A percentile compares a stretch with the other conserved stretches of the same genome.
These are phyloP conservation scores for Notodonta ziczac DNA, from an alignment of 2,888 invertebrate genomes.

Conservation along the genomic window DNA sequence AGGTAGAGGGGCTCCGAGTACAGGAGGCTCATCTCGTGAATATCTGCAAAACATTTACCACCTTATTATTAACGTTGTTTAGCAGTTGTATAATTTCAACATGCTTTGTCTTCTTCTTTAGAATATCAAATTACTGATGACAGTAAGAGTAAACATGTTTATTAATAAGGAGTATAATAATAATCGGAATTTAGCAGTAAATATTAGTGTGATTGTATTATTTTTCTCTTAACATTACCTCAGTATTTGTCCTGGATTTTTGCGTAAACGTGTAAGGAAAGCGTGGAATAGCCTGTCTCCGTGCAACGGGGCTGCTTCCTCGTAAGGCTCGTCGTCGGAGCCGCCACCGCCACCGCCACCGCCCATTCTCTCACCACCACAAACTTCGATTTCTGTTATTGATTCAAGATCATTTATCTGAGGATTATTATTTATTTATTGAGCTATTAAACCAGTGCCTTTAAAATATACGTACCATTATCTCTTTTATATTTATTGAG, in stretches of 20 bases:
- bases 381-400: constrained; percentile 56
- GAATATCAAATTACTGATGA: no score
- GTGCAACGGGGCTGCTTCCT: constrained; percentile 91
- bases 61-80: no score
- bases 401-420: no score
- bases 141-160: no score
- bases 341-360: constrained; percentile 61
- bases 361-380: constrained; percentile 49
- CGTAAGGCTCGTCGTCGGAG: constrained; percentile 88
- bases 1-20: constrained; percentile 87
- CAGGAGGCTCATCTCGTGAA: constrained; percentile 87
- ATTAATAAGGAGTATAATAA: no score
- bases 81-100: no score
- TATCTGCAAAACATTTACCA: constrained; percentile 84
- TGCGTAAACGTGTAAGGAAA: constrained; percentile 89
- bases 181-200: no score
- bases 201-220: background rate
- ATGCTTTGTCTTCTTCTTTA: no score
- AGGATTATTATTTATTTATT: no score
- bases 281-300: constrained; percentile 93
- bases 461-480: constrained; percentile 57
- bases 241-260: constrained; percentile 92
- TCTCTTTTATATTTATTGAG: constrained; percentile 74
- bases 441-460: background rate
- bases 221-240: constrained; percentile 81